phyloP scores from a whole-genome alignment of 2,888 invertebrate genomes.

The Leptopilina myrica region DNA sequence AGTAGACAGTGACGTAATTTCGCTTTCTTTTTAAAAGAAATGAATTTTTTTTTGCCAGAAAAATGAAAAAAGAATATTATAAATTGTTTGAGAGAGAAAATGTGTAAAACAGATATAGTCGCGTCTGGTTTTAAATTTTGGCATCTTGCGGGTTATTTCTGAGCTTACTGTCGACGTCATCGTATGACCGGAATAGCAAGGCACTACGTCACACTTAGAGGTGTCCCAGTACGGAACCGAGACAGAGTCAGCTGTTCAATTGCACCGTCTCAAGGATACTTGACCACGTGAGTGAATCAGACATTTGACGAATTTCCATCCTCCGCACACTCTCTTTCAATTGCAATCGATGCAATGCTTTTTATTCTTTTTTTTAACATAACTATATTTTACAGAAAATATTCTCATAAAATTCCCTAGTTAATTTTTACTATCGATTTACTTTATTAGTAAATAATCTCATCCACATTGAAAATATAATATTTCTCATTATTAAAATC shows the following conservation, averaged over 20 bases:
- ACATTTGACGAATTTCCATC: slow-evolving; percentile 30
- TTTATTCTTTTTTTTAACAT: too few relatives aligned
- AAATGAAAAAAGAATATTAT: not conserved
- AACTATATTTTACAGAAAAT: too few relatives aligned
- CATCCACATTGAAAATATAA: too few relatives aligned
- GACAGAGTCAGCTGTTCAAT: slow-evolving; percentile 33
- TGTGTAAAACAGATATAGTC: not conserved
- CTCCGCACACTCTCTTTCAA: not conserved
- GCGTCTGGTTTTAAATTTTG: slow-evolving; percentile 23
- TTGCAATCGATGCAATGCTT: not conserved
- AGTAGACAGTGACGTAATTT: too few relatives aligned
- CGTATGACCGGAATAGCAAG: slow-evolving; percentile 37
- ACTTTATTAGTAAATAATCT: too few relatives aligned
- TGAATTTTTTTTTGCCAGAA: too few relatives aligned
- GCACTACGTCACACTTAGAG: slow-evolving; percentile 35
- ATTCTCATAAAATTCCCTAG: too few relatives aligned
- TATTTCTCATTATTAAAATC: too few relatives aligned
- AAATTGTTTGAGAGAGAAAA: not conserved
- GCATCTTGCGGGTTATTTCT: slow-evolving; percentile 36
- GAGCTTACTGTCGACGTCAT: slow-evolving; percentile 26
- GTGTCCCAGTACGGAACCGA: slow-evolving; percentile 34
- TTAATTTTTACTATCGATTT: too few relatives aligned
- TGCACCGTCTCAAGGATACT: slow-evolving; percentile 39
- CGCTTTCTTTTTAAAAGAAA: too few relatives aligned
- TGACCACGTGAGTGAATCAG: slow-evolving; percentile 16